phyloP scores from a whole-genome alignment of 2,888 invertebrate species.

The Drosophila picticornis region DNA sequence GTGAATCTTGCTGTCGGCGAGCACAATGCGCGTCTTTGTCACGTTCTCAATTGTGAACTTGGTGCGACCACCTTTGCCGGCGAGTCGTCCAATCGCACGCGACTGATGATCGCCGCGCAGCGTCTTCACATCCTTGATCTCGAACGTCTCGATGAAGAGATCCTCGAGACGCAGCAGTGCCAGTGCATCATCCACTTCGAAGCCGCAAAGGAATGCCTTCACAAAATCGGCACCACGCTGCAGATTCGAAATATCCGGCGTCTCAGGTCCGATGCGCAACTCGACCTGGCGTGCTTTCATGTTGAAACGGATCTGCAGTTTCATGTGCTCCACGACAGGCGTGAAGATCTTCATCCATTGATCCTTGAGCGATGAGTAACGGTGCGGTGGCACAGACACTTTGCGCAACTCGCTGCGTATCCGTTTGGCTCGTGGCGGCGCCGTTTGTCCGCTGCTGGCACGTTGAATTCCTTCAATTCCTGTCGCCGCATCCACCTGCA shows the following conservation, averaged over 20 bases:
- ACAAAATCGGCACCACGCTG: slow-evolving; percentile 99
- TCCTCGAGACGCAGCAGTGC: slow-evolving; percentile 98
- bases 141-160: slow-evolving; percentile 98
- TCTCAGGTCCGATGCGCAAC: slow-evolving; percentile 85
- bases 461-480: slow-evolving; percentile 87
- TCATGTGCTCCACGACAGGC: slow-evolving; percentile 97
- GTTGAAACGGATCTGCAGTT: slow-evolving; percentile 97
- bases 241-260: slow-evolving; percentile 93
- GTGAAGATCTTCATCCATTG: slow-evolving; percentile 99
- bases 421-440: slow-evolving; percentile 85
- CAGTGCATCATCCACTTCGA: slow-evolving; percentile 98
- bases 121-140: slow-evolving; percentile 98
- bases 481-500: slow-evolving; percentile 90
- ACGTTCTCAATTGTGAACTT: slow-evolving; percentile 99
- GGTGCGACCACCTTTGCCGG: slow-evolving; percentile 98
- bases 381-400: slow-evolving; percentile 96
- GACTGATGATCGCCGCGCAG: slow-evolving; percentile 97
- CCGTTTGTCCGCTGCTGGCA: slow-evolving; percentile 54
- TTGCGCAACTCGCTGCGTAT: slow-evolving; percentile 89
- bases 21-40: slow-evolving; percentile 98
- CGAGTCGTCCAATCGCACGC: slow-evolving; percentile 97
- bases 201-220: slow-evolving; percentile 97
- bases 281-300: slow-evolving; percentile 92
- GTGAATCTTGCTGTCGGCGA: slow-evolving; percentile 98
- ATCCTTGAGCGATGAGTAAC: slow-evolving; percentile 97